Conservation (phyloP, 2,797 vertebrate species). For the Clamator glandarius region DNA sequence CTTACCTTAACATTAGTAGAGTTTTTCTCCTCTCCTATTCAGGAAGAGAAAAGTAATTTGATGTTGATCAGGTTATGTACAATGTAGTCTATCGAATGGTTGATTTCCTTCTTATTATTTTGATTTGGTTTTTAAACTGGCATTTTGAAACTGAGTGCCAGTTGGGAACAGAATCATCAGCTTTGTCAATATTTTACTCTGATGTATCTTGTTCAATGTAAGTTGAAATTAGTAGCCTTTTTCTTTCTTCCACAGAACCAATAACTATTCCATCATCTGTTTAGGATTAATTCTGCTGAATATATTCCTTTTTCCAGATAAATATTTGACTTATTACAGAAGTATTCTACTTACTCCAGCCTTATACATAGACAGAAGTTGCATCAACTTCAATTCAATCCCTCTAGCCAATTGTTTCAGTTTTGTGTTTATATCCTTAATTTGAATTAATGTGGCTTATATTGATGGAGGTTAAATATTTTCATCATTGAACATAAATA, state of each 20-base stretch:
- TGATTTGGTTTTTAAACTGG: neutral
- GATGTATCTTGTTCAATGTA: slow-evolving; percentile 57
- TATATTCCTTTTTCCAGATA: neutral
- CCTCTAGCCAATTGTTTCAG: neutral
- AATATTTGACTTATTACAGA: neutral
- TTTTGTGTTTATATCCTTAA: neutral
- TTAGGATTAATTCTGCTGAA: slow-evolving; percentile 20
- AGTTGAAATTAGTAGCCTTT: slow-evolving; percentile 70
- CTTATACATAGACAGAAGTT: neutral
- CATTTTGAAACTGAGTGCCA: slow-evolving; percentile 10
- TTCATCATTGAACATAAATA: neutral
- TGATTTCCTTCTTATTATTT: neutral
- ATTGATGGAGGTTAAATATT: neutral
- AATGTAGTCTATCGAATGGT: neutral
- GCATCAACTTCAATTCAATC: neutral
- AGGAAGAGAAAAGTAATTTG: neutral
- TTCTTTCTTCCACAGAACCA: slow-evolving; percentile 62
- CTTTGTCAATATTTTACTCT: slow-evolving; percentile 70
- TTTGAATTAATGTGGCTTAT: neutral
- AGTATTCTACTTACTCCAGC: neutral
- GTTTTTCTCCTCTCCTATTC: neutral
- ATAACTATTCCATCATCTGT: slow-evolving; percentile 64
- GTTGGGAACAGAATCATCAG: slow-evolving; percentile 60
- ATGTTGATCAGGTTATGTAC: neutral
- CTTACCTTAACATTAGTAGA: neutral